Base-by-base conservation (phyloP, 2,888 invertebrate genomes). In the Dastarcus helophoroides region DNA sequence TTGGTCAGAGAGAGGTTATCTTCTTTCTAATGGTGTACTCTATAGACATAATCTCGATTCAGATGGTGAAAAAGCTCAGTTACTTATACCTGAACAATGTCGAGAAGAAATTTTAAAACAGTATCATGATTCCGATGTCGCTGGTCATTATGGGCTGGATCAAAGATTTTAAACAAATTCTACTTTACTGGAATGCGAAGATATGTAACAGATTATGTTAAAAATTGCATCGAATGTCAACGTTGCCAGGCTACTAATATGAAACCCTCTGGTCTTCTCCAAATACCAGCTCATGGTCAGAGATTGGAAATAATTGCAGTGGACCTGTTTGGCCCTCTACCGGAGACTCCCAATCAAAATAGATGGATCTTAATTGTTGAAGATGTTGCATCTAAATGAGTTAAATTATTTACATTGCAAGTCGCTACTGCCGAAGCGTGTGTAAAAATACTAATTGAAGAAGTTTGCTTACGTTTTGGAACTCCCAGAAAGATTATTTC, bases 391-490 rank as follows among this genome's bases (percentile, higher is more conserved):
- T 39, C 43, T n/a, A 39, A 36, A 23, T 51, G 47, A 44, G 38
- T 48, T 4, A 48, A 51, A 28, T 31, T 44, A 16, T 37, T 47
- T 26, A 16, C 43, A 5, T 17, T 41, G 7, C 6, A 15, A 10
- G 15, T 30, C 9, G 49, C 48, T 15, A 46, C 46, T 28, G 43
- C 41, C 5, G 41, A 42, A 19, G 25, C 22, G n/a, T 48, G 48
- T 32, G 48, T 47, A 2, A 19, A 24, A n/a, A 28, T 22, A 2
- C 34, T 52, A 14, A 38, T 50, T 5, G 36, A 47, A 14, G 46
- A 53, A 33, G 33, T 49, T 10, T 36, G 47, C 12, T 36, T 49
- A 2, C 40, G 56, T 2, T 56, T 48, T 38, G 57, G 57, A 1
- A 27, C 44, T 2, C 56, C 56, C 0, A 14, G 55, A 2, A 27